phyloP scores from a whole-genome alignment of 1,140 invertebrate genomes.

The Papilio polytes region DNA sequence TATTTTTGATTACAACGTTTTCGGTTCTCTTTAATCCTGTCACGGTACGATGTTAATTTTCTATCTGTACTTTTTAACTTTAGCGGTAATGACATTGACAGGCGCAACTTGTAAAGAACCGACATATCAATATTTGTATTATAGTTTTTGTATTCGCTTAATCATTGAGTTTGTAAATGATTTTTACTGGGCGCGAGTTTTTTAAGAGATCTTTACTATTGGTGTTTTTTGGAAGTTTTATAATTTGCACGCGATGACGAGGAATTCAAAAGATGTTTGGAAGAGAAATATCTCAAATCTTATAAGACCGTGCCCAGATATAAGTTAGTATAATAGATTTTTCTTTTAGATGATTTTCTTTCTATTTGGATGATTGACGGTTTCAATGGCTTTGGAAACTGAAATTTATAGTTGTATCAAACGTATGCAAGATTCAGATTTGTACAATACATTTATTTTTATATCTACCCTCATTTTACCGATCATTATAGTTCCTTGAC shows the following conservation, averaged over 20 bases:
- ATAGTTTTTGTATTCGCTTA: conserved; percentile 64
- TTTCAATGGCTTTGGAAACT: conserved; percentile 49
- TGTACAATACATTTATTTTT: conserved; percentile 25
- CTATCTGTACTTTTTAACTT: background rate
- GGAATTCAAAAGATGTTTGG: conserved; percentile 1
- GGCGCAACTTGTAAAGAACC: background rate
- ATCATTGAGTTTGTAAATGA: conserved; percentile 77
- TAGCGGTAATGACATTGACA: background rate
- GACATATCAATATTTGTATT: conserved; percentile 44
- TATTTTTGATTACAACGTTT: conserved; percentile 26
- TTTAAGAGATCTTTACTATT: conserved; percentile 48
- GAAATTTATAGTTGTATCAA: conserved; percentile 60
- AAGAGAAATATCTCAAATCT: conserved; percentile 44
- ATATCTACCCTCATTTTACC: background rate
- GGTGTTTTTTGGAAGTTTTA: conserved; percentile 9
- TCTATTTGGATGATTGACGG: conserved; percentile 48
- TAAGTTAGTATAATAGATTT: conserved; percentile 63
- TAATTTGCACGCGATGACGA: conserved; percentile 25
- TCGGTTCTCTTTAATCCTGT: conserved; percentile 30
- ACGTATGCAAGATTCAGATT: conserved; percentile 23
- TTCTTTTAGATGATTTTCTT: conserved; percentile 65
- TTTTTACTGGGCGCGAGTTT: conserved; percentile 58
- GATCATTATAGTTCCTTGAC: conserved; percentile 18
- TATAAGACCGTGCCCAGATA: conserved; percentile 53
- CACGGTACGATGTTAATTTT: background rate